These are phyloP conservation scores for Microplitis manilae DNA, from an alignment of 2,888 invertebrate species.

Conservation along the genomic window DNA sequence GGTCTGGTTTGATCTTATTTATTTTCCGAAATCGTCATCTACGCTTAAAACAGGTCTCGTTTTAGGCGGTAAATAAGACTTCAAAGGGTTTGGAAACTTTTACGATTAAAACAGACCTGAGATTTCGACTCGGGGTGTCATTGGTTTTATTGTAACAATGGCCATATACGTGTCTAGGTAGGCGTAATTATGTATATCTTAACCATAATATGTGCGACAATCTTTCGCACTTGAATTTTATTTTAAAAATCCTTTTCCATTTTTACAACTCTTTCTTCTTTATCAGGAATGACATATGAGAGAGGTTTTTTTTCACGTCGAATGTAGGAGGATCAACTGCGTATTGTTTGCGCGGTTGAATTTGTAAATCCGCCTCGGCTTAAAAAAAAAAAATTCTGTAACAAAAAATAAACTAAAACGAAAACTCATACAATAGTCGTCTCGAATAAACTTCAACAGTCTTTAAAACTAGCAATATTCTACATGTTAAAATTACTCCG, in stretches of 20 bases:
- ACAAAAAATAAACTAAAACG: background rate
- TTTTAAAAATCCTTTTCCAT: background rate
- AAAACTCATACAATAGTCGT: background rate
- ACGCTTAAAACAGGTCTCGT: too few species aligned
- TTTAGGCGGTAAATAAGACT: too few species aligned
- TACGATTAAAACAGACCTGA: too few species aligned
- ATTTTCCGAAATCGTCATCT: too few species aligned
- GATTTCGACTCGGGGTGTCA: too few species aligned
- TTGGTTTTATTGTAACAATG: background rate
- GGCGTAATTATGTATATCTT: background rate
- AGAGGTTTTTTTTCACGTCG: conserved; percentile 31
- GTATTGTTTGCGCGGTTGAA: conserved; percentile 43
- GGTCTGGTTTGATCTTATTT: too few species aligned
- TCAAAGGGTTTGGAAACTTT: too few species aligned
- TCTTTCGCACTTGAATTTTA: background rate
- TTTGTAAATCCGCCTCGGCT: conserved; percentile 39
- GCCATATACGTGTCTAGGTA: background rate
- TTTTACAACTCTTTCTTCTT: conserved; percentile 32
- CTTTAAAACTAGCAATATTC: background rate
- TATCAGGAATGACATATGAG: conserved; percentile 43
- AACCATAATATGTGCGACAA: background rate
- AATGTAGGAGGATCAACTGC: conserved; percentile 49
- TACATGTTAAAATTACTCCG: background rate
- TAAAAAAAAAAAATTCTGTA: conserved; percentile 2
- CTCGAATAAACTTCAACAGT: background rate